Evolutionary conservation across 64 coral and sea anemone species (phyloP).

Genomic region (Astreopora myriophthalma): DNA sequence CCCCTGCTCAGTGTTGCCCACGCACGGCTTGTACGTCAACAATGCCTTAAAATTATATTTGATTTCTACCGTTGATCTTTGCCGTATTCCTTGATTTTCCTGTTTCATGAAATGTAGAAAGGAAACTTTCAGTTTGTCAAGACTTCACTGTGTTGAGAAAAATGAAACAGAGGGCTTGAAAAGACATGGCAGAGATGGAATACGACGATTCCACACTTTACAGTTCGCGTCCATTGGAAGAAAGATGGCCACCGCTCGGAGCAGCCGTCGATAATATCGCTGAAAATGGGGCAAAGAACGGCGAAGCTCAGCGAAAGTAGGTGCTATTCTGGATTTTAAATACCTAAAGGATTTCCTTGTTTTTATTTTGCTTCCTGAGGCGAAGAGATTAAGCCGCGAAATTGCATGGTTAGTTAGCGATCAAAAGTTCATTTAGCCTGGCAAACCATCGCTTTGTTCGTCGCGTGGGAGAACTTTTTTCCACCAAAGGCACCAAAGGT

Average conservation of each 20-base stretch:
- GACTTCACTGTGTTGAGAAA: neutral
- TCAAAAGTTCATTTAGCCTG: neutral
- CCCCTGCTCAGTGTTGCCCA: neutral
- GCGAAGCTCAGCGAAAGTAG: slow-evolving; percentile 59
- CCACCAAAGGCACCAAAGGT: neutral
- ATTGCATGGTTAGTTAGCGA: slow-evolving; percentile 14
- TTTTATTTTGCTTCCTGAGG: neutral
- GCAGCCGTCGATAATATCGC: slow-evolving; percentile 63
- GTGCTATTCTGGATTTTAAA: neutral
- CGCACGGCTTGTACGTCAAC: slow-evolving; percentile 18
- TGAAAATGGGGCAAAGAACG: slow-evolving; percentile 40
- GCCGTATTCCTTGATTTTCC: neutral
- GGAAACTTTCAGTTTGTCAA: neutral
- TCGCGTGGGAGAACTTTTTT: neutral
- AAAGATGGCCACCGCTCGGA: slow-evolving; percentile 97
- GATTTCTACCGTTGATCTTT: slow-evolving; percentile 34
- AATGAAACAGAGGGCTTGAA: neutral
- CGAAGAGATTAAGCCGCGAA: neutral
- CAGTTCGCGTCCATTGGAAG: slow-evolving; percentile 80
- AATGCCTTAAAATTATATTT: neutral
- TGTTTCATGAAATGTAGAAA: neutral
- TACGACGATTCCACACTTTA: slow-evolving; percentile 81
- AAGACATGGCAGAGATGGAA: slow-evolving; percentile 80
- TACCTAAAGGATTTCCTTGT: neutral
- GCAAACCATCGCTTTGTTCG: neutral